phyloP scores from a whole-genome alignment of 2,113 vertebrate genomes.

The Aepyceros melampus region DNA sequence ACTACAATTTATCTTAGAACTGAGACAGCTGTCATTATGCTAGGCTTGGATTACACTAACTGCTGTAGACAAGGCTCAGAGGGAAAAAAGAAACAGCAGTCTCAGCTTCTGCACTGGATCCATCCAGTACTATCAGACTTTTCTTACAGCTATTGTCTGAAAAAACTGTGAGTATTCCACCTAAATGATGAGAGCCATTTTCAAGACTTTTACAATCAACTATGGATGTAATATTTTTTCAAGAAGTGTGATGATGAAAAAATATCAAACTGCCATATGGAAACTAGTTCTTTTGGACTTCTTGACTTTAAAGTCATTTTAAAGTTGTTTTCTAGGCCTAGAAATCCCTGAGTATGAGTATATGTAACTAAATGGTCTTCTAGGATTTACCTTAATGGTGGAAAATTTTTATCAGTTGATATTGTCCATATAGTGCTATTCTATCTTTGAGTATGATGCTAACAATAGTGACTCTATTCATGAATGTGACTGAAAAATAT shows the following conservation, averaged over 20 bases:
- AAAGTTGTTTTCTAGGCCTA: background rate
- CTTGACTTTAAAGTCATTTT: background rate
- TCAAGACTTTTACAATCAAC: background rate
- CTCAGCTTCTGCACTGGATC: background rate
- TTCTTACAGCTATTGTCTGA: background rate
- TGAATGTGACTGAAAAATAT: background rate
- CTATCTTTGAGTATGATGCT: background rate
- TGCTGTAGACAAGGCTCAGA: background rate
- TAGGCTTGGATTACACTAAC: background rate
- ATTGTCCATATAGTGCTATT: background rate
- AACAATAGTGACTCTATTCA: background rate
- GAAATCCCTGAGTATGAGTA: background rate
- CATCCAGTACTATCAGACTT: background rate
- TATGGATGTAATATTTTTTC: background rate
- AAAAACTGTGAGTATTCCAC: fast-evolving
- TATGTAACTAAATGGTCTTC: background rate
- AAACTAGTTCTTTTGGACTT: background rate
- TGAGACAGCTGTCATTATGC: background rate
- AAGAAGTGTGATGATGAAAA: background rate
- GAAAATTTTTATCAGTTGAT: background rate
- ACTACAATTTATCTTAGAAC: background rate
- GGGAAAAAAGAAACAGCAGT: background rate
- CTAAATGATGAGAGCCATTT: background rate
- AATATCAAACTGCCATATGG: background rate
- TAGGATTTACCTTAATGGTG: background rate